These are phyloP conservation scores for Coluber constrictor DNA, from an alignment of 2,797 vertebrate species.

Conservation along the genomic window DNA sequence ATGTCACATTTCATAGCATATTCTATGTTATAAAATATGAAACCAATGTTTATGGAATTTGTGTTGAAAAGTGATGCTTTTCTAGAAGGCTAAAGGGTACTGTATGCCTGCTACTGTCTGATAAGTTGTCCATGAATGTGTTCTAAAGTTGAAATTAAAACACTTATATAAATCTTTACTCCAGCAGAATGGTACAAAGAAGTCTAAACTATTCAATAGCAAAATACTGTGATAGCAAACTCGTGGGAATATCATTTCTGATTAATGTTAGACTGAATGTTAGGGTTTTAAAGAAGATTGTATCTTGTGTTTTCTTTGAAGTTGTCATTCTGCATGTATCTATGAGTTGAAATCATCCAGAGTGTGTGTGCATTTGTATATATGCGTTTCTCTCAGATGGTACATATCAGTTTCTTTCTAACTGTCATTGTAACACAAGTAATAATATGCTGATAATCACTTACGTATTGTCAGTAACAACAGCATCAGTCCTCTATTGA, in stretches of 20 bases:
- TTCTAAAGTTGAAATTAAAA: neutral
- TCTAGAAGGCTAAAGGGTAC: neutral
- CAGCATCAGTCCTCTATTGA: neutral
- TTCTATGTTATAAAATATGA: neutral
- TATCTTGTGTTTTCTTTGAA: neutral
- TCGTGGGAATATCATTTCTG: neutral
- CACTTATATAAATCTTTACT: neutral
- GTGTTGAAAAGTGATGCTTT: neutral
- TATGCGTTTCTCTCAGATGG: neutral
- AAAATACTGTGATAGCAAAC: neutral
- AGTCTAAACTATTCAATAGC: neutral
- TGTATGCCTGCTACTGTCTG: neutral
- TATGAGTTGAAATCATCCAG: neutral
- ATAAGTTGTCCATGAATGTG: neutral
- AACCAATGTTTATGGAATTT: neutral
- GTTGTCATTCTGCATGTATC: neutral
- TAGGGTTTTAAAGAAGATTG: neutral
- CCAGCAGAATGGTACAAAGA: neutral
- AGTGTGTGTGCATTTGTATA: neutral
- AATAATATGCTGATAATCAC: neutral
- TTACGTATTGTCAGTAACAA: neutral
- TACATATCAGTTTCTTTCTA: neutral
- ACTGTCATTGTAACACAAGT: neutral
- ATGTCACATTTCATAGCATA: neutral
- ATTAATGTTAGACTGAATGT: neutral